Evolutionary conservation across 2,113 vertebrate genomes (phyloP).

Genomic region (Tylochromis polylepis): DNA sequence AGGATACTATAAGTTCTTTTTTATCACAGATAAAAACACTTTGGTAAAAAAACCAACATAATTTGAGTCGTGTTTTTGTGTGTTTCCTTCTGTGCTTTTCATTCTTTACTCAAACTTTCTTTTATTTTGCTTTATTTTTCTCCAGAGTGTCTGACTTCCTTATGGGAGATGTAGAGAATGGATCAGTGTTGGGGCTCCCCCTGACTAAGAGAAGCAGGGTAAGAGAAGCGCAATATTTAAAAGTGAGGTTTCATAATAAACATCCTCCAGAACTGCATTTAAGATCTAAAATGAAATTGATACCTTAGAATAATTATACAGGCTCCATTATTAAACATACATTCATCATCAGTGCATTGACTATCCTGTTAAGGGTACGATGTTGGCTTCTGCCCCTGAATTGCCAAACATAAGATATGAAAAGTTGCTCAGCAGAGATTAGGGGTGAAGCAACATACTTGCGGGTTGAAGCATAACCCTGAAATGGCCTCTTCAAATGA

Average conservation of each 20-base stretch:
- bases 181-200: constrained; percentile 86
- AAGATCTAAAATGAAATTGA: neutral
- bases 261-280: neutral
- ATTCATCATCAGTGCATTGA: neutral
- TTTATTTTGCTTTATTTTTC: neutral
- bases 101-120: neutral
- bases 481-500: neutral
- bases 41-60: neutral
- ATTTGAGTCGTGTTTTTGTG: neutral
- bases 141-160: constrained; percentile 96
- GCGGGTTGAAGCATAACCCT: neutral
- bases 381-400: neutral
- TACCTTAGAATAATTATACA: neutral
- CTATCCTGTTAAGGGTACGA: neutral
- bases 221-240: constrained; percentile 44
- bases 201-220: constrained; percentile 89
- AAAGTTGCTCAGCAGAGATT: neutral
- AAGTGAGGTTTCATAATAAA: neutral
- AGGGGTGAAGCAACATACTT: neutral
- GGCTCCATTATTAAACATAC: neutral
- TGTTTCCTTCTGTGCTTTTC: neutral
- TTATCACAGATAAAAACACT: neutral
- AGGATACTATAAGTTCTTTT: neutral
- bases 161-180: constrained; percentile 98
- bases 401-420: neutral